Percentiles rank a stretch among this genome's conserved stretches.
These are phyloP conservation scores for Pristionchus entomophagus DNA, from an alignment of 2,888 invertebrate species.

Conservation along the genomic window DNA sequence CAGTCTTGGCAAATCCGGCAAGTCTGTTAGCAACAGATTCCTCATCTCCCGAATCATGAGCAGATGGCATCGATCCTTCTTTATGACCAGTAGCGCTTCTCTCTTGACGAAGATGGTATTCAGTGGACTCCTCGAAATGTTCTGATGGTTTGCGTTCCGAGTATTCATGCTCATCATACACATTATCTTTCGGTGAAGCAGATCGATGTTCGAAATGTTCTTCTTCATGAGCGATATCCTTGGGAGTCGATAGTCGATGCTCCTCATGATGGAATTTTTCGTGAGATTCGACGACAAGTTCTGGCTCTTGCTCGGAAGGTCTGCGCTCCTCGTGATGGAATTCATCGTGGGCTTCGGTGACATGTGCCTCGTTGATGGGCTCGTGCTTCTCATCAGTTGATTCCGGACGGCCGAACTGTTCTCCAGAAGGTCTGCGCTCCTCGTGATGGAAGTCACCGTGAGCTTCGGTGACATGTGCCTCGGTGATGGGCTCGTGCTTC, in stretches of 20 bases:
- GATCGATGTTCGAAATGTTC: neutral
- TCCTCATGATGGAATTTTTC: slow-evolving; percentile 29
- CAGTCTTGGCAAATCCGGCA: slow-evolving; percentile 49
- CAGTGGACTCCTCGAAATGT: slow-evolving; percentile 41
- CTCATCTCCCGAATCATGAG: slow-evolving; percentile 9
- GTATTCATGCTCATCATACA: neutral
- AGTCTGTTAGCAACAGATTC: slow-evolving; percentile 22
- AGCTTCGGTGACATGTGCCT: slow-evolving; percentile 9
- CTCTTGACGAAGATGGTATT: slow-evolving; percentile 36
- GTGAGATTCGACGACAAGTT: neutral
- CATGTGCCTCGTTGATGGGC: slow-evolving; percentile 10
- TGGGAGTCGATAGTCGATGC: slow-evolving; percentile 48
- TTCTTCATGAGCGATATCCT: slow-evolving; percentile 51
- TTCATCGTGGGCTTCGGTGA: slow-evolving; percentile 43
- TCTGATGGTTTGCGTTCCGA: neutral
- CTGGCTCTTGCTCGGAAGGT: slow-evolving; percentile 16
- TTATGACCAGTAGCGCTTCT: neutral
- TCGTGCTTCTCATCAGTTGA: slow-evolving; percentile 9
- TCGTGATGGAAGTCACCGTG: slow-evolving; percentile 4
- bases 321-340: slow-evolving; percentile 39
- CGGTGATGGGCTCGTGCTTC: neutral
- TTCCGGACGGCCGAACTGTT: neutral
- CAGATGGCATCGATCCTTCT: neutral
- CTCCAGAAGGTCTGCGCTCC: slow-evolving; percentile 18
- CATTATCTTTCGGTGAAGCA: slow-evolving; percentile 50